Evolutionary conservation across 2,113 vertebrate genomes (phyloP), one percentile per base, ranked within the genome.

Genomic region (Microcebus jonahi): DNA sequence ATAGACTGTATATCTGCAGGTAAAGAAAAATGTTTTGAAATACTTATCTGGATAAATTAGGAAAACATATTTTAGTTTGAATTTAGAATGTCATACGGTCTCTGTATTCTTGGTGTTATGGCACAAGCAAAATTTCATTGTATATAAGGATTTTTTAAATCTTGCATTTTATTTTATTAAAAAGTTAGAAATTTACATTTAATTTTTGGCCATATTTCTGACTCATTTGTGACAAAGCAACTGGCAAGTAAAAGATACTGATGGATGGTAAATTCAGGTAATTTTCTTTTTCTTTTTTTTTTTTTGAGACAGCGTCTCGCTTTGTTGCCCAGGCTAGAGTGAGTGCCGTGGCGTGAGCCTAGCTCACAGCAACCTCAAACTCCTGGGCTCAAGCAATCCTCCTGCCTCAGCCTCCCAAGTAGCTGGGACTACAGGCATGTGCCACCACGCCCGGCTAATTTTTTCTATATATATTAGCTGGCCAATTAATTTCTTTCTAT

Each of bases 141-240:
- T 84, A 84, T 45, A 14, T 82, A 88, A 90, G 17, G 7, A 70
- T 65, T 94, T 95, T 57, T 48, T 0, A 59, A 83, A 87, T 63
- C 29, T 88, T 77, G 18, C 36, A 75, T 97, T 95, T 94, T 84
- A 83, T 63, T 91, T 65, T 59, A 79, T 94, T 55, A 90, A 70
- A 39, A 53, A 91, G 91, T 71, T 94, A 91, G 48, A 82, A 82
- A 88, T 65, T 57, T 83, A n/a, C 36, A 63, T 92, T 86, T 76
- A 88, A 57, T 86, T 88, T 82, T 88, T 87, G 73, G 39, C 13
- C 31, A 36, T 36, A 18, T 81, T 93, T 90, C 59, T 77, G 18
- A 86, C 14, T 71, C 53, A 53, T 92, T 90, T 80, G 13, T 73
- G 39, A 50, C 70, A 75, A 80, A 96, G 18, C 36, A 76, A 68